phyloP scores from a whole-genome alignment of 1,140 invertebrate species.

The Diabrotica virgifera region DNA sequence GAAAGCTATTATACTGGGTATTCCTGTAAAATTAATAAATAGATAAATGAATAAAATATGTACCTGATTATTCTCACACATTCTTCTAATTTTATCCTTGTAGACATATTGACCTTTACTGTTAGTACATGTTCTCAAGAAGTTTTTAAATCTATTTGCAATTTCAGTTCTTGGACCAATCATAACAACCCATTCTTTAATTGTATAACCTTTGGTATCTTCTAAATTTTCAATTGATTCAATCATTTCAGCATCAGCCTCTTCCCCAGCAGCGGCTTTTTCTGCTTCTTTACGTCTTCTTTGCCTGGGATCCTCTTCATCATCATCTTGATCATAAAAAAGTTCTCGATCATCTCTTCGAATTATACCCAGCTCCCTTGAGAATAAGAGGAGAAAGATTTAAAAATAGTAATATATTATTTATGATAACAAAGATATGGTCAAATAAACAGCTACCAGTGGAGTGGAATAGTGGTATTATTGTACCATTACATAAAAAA shows the following conservation, averaged over 20 bases:
- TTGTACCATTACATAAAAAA: too few species aligned
- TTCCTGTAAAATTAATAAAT: too few species aligned
- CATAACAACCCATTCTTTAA: conserved; percentile 96
- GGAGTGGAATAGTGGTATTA: too few species aligned
- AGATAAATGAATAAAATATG: conserved; percentile 7
- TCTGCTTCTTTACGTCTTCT: conserved; percentile 69
- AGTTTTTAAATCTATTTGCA: conserved; percentile 94
- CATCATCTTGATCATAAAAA: conserved; percentile 69
- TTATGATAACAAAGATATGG: too few species aligned
- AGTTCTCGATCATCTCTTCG: conserved; percentile 77
- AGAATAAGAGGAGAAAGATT: not conserved
- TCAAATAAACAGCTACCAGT: too few species aligned
- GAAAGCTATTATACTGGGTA: too few species aligned
- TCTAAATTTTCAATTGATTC: conserved; percentile 98
- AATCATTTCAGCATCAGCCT: conserved; percentile 79
- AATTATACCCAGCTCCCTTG: conserved; percentile 71
- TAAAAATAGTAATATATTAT: not conserved
- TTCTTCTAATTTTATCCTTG: conserved; percentile 87
- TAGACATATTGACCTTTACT: conserved; percentile 85
- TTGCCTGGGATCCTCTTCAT: conserved; percentile 65
- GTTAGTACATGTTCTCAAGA: conserved; percentile 87
- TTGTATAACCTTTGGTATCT: conserved; percentile 87
- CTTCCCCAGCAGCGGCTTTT: conserved; percentile 77
- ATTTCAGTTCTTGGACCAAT: conserved; percentile 95
- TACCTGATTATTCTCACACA: conserved; percentile 87